phyloP scores from a whole-genome alignment of 2,888 invertebrate genomes.

The Eupithecia abbreviata region DNA sequence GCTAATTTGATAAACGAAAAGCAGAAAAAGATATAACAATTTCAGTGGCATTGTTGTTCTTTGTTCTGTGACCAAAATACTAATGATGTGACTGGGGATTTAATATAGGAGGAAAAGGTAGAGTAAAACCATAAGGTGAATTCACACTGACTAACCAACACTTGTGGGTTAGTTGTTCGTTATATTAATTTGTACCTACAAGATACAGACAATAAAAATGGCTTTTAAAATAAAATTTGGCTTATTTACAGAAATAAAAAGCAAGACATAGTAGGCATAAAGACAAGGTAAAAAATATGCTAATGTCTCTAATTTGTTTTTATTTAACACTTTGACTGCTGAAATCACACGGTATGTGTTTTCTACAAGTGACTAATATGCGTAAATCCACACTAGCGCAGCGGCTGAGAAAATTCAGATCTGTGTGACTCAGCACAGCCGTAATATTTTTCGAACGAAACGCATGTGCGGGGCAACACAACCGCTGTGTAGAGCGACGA shows the following conservation, averaged over 20 bases:
- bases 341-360: no score
- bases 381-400: no score
- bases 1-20: constrained; percentile 21
- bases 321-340: no score
- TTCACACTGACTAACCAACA: neutral
- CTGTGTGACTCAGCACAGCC: no score
- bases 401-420: no score
- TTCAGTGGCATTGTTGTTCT: constrained; percentile 16
- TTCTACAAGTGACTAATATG: no score
- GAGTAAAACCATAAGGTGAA: neutral
- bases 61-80: constrained; percentile 10
- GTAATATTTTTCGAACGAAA: no score
- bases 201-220: neutral
- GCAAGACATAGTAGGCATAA: neutral
- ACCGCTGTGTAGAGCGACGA: no score
- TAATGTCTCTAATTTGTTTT: neutral
- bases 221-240: neutral
- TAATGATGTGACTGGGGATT: constrained; percentile 17
- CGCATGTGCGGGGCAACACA: no score
- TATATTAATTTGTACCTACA: neutral
- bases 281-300: neutral
- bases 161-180: neutral
- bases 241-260: neutral
- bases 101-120: constrained; percentile 18
- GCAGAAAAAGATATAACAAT: constrained; percentile 5